Evolutionary conservation across 1,140 invertebrate species (phyloP).

Genomic region (Drosophila nasuta): DNA sequence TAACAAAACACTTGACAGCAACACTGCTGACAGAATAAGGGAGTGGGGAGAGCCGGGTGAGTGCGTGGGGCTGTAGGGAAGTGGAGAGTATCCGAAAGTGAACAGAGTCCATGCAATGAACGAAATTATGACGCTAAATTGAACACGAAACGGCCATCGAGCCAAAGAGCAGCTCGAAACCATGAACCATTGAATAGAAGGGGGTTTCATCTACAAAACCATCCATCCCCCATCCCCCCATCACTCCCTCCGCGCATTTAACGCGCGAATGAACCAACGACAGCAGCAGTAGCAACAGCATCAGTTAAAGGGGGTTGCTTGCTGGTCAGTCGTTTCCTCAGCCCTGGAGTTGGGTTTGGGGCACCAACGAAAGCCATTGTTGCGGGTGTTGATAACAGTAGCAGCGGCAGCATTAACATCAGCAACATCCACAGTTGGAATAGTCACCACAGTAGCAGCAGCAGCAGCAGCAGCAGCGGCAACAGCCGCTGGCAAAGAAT

Average conservation of each 20-base stretch:
- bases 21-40: conserved; percentile 23
- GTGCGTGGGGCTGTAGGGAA: conserved; percentile 6
- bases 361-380: conserved; percentile 40
- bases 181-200: conserved; percentile 30
- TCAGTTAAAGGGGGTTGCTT: conserved; percentile 48
- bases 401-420: conserved; percentile 5
- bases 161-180: conserved; percentile 63
- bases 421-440: conserved; percentile 15
- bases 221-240: conserved; percentile 26
- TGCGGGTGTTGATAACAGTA: conserved; percentile 52
- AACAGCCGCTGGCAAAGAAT: conserved; percentile 18
- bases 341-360: conserved; percentile 48
- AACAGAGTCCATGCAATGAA: conserved; percentile 70
- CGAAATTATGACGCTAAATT: conserved; percentile 83
- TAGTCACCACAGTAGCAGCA: too few relatives aligned
- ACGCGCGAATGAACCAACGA: conserved; percentile 70
- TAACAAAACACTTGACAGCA: conserved; percentile 81
- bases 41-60: not conserved
- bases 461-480: conserved; percentile 22
- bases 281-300: conserved; percentile 57
- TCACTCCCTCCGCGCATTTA: conserved; percentile 50
- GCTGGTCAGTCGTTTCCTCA: conserved; percentile 28
- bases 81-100: conserved; percentile 11
- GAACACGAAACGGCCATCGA: conserved; percentile 77
- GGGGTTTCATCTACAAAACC: conserved; percentile 61